Evolutionary conservation across 2,888 invertebrate species (phyloP), one percentile per base, ranked within the genome.

Genomic region (Tiphia femorata): DNA sequence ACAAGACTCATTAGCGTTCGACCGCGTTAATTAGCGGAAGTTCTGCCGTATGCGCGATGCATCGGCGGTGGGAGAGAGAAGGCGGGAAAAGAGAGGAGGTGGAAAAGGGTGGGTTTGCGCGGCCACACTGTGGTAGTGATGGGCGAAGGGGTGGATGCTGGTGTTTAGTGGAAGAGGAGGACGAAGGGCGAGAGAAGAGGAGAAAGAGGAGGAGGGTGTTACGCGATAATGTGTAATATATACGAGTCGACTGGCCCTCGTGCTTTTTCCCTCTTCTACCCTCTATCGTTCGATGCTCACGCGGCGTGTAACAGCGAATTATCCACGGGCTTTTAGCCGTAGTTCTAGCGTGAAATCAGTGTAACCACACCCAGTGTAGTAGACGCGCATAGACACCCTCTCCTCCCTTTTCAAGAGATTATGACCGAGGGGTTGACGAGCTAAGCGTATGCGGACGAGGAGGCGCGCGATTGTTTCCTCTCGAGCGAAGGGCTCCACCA

Each of bases 331-430:
- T 79, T 79, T 81, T 79, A 80, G 73, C 67, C 61, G 61, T 70
- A 73, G 62, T 69, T 77, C 75, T 74, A 70, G 70, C 77, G 76
- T 80, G 76, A 81, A 81, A 81, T 81, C 76, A 72, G 62, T 68
- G 64, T 58, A 77, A 78, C 78, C 76, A 75, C 78, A 77, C 77
- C 78, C 75, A 76, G 53, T n/a, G n/a, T n/a, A n/a, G n/a, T n/a
- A n/a, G n/a, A n/a, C n/a, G n/a, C n/a, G n/a, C n/a, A n/a, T n/a
- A n/a, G n/a, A n/a, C n/a, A n/a, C n/a, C n/a, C n/a, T n/a, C n/a
- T n/a, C n/a, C n/a, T n/a, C n/a, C n/a, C n/a, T n/a, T n/a, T n/a
- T n/a, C n/a, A n/a, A n/a, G n/a, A n/a, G n/a, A n/a, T n/a, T n/a
- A n/a, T n/a, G n/a, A n/a, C n/a, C n/a, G n/a, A n/a, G n/a, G n/a